phyloP scores from a whole-genome alignment of 2,113 vertebrate genomes.

The Paramormyrops kingsleyae region DNA sequence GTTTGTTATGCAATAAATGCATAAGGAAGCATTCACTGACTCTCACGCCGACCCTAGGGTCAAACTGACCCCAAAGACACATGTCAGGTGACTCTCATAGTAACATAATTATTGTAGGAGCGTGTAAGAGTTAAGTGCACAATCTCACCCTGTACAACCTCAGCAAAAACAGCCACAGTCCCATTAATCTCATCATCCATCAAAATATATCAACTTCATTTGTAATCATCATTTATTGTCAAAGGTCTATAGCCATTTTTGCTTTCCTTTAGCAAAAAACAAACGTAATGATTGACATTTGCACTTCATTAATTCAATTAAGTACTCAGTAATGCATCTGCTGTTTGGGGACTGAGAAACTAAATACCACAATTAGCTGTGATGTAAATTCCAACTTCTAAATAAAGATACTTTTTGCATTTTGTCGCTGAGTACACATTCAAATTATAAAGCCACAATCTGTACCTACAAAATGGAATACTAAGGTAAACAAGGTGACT shows the following conservation, averaged over 20 bases:
- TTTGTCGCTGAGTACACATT: background rate
- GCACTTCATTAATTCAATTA: constrained; percentile 42
- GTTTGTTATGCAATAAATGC: background rate
- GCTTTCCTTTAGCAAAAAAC: constrained; percentile 8
- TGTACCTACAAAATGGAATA: background rate
- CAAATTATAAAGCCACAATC: background rate
- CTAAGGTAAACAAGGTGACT: background rate
- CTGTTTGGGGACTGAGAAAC: constrained; percentile 15
- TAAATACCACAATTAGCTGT: constrained; percentile 28
- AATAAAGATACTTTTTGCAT: background rate
- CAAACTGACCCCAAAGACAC: too few species aligned
- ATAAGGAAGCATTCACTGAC: background rate
- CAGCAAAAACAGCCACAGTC: background rate
- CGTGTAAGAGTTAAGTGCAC: background rate
- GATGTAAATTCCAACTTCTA: background rate
- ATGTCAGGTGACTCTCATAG: too few species aligned
- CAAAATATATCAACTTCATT: constrained; percentile 12
- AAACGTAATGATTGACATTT: constrained; percentile 30
- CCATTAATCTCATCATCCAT: background rate
- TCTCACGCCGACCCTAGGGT: too few species aligned
- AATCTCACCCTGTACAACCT: background rate
- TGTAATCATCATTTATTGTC: constrained; percentile 23
- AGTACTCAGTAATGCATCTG: constrained; percentile 32
- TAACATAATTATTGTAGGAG: too few species aligned
- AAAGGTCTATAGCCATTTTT: background rate